Base-by-base conservation (phyloP, 2,797 vertebrate species). In the Fratercula arctica region DNA sequence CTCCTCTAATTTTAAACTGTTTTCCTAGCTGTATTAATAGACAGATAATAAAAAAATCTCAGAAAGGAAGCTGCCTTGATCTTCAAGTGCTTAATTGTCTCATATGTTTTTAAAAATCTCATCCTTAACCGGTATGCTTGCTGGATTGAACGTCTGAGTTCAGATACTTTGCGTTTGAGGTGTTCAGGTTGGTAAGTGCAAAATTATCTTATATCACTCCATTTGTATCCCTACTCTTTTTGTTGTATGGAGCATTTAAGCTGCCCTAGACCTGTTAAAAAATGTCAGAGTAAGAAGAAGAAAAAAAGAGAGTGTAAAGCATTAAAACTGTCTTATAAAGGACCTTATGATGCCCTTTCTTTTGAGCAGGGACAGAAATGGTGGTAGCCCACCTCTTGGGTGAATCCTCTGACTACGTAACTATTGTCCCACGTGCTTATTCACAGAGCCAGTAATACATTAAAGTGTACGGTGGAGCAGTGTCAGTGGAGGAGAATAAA, bases 51-150 rank as follows among this genome's bases (percentile, higher is more conserved):
- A 54, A 67, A 35, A 51, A 31, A 69, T 86, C 51, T 51, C 35
- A 87, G n/a, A 56, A 69, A n/a, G 28, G 43, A 85, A 86, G 24
- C 43, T 84, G 28, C 35, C 92, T 90, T 87, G 35, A 89, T 33
- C 28, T 9, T 90, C 10, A 48, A 37, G 10, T 77, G 25, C 31
- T 6, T 90, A 35, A 28, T 67, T 81, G 45, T 84, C 24, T 86
- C 14, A 11, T 70, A 63, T 24, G 8, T 81, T 90, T 85, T 43
- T 3, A 31, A 59, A 85, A 88, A 61, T 76, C 13, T 76, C 21
- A 37, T 53, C 9, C 26, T 69, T 94, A 85, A 50, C 39, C 60
- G 15, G 1, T 29, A 29, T 24, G 25, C 50, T 90, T 85, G 63
- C 67, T 75, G 16, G 19, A 45, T 56, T 78, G 41, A 75, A 45